A percentile compares a stretch with the other conserved stretches of the same genome.
These are phyloP conservation scores for Zapus hudsonius DNA, from an alignment of 2,113 vertebrate genomes.

Conservation along the genomic window DNA sequence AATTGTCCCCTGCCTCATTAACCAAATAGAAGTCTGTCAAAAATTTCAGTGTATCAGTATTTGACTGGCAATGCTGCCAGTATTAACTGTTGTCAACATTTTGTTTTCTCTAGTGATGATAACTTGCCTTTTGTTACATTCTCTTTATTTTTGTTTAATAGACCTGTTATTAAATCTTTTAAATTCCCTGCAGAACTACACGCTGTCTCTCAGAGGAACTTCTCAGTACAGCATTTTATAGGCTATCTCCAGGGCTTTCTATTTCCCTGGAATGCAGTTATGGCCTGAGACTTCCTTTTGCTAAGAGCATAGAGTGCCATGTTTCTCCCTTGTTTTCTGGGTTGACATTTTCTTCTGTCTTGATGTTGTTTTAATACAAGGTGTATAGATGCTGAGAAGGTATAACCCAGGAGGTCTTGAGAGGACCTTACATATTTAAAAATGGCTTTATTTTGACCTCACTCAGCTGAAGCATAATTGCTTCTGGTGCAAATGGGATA, in stretches of 20 bases:
- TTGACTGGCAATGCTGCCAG: neutral
- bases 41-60: neutral
- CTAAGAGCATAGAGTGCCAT: neutral
- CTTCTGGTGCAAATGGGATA: neutral
- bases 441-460: neutral
- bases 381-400: neutral
- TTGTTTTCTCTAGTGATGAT: slow-evolving; percentile 26
- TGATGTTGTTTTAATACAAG: neutral
- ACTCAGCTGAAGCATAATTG: neutral
- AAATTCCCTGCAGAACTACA: neutral
- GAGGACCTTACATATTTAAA: neutral
- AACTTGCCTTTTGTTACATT: slow-evolving; percentile 35
- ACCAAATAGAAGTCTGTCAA: neutral
- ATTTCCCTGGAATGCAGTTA: neutral
- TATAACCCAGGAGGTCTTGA: neutral
- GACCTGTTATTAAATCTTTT: neutral
- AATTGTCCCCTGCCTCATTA: neutral
- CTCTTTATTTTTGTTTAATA: neutral
- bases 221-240: neutral
- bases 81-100: neutral
- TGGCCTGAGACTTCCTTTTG: neutral
- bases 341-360: neutral
- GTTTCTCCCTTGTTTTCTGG: neutral
- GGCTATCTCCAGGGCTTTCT: neutral
- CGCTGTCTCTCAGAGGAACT: neutral